Evolutionary conservation across 2,113 vertebrate genomes (phyloP).

Genomic region (Gorilla gorilla): DNA sequence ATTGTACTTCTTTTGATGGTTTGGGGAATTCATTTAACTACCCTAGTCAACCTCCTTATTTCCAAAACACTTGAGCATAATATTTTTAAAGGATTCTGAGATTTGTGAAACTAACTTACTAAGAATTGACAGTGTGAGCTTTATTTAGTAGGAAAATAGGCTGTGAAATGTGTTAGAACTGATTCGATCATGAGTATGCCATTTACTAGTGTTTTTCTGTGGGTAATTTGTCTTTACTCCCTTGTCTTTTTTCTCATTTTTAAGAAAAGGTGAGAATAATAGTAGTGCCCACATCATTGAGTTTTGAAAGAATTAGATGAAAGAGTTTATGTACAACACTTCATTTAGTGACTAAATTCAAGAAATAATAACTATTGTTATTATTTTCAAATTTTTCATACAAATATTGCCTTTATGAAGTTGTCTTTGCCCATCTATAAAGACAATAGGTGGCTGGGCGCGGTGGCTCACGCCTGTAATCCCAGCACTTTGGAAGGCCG

Average conservation of each 20-base stretch:
- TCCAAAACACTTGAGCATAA: neutral
- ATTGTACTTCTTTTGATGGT: neutral
- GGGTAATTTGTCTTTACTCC: neutral
- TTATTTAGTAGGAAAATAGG: neutral
- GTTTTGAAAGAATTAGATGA: neutral
- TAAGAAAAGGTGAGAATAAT: neutral
- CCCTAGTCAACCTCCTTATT: neutral
- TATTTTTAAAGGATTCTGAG: neutral
- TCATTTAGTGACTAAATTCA: neutral
- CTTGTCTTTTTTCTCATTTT: conserved; percentile 1
- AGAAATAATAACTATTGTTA: neutral
- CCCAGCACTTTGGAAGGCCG: too few relatives aligned
- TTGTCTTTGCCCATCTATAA: neutral
- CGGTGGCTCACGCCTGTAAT: too few relatives aligned
- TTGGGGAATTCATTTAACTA: neutral
- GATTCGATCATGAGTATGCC: neutral
- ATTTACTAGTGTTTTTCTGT: neutral
- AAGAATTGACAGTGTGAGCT: neutral
- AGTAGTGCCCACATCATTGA: neutral
- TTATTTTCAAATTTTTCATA: neutral
- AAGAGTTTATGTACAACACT: neutral
- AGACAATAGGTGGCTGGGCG: neutral
- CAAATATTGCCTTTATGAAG: neutral
- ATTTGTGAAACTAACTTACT: neutral
- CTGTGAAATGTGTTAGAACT: neutral